A percentile compares a stretch with the other conserved stretches of the same genome.
These are phyloP conservation scores for Motacilla alba DNA, from an alignment of 2,113 vertebrate species.

Conservation along the genomic window DNA sequence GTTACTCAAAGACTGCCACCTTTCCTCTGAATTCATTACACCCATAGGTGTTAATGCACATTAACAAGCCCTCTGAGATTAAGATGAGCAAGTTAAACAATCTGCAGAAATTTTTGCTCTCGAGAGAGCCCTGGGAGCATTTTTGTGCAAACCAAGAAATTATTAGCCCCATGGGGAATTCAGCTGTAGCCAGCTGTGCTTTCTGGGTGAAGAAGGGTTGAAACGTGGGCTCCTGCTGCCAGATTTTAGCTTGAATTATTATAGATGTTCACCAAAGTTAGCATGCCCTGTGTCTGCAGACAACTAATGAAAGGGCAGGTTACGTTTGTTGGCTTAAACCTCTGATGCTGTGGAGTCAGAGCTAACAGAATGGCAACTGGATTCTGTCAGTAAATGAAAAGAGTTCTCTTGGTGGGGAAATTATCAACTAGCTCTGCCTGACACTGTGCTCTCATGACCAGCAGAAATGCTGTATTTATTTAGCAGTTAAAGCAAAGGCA, in stretches of 20 bases:
- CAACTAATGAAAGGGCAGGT: not conserved
- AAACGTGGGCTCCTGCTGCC: fast-evolving
- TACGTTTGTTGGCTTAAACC: not conserved
- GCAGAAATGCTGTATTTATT: not conserved
- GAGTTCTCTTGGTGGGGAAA: not conserved
- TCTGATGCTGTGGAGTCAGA: not conserved
- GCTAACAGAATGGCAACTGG: not conserved
- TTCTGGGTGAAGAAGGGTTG: not conserved
- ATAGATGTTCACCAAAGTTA: not conserved
- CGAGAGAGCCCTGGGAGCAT: not conserved
- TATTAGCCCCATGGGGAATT: not conserved
- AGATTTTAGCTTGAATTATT: not conserved
- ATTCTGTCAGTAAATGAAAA: not conserved
- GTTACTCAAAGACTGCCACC: not conserved
- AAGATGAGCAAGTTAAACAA: not conserved
- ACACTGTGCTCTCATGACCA: not conserved
- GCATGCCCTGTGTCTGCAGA: not conserved
- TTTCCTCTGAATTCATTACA: constrained; percentile 9
- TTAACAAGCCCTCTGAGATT: not conserved
- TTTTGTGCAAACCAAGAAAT: not conserved
- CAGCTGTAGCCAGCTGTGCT: not conserved
- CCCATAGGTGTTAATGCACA: not conserved
- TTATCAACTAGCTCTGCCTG: not conserved
- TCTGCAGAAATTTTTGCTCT: not conserved
- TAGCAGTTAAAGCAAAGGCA: not conserved